phyloP scores from a whole-genome alignment of 2,888 invertebrate genomes.

The Coecobrya sp. region DNA sequence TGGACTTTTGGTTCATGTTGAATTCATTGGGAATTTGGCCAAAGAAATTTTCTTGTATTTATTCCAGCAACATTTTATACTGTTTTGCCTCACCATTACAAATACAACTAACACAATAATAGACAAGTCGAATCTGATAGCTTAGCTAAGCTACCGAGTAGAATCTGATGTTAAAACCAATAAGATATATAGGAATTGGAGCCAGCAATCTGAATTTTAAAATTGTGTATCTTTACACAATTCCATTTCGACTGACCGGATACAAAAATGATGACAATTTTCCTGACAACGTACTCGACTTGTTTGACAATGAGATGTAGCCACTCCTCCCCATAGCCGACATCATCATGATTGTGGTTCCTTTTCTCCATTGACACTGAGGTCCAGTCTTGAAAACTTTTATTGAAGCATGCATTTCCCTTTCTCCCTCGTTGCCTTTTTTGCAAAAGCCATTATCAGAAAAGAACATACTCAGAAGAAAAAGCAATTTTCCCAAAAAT shows the following conservation, averaged over 20 bases:
- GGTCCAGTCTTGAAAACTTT: slow-evolving; percentile 6
- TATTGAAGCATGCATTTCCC: neutral
- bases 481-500: slow-evolving; percentile 17
- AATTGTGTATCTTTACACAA: neutral
- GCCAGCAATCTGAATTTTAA: slow-evolving; percentile 39
- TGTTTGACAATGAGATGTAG: slow-evolving; percentile 15
- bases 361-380: neutral
- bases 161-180: neutral
- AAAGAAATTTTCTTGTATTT: neutral
- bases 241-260: neutral
- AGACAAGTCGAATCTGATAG: neutral
- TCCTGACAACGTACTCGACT: neutral
- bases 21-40: slow-evolving; percentile 66
- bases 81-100: neutral
- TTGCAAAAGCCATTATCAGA: slow-evolving; percentile 51
- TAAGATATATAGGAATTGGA: neutral
- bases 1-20: neutral
- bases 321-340: neutral
- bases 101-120: neutral
- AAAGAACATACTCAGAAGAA: neutral
- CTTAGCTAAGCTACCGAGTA: neutral
- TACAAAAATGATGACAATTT: slow-evolving; percentile 13
- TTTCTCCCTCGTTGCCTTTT: slow-evolving; percentile 13
- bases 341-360: neutral
- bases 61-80: neutral